phyloP scores from a whole-genome alignment of 2,113 vertebrate species.

The Tetrax tetrax region DNA sequence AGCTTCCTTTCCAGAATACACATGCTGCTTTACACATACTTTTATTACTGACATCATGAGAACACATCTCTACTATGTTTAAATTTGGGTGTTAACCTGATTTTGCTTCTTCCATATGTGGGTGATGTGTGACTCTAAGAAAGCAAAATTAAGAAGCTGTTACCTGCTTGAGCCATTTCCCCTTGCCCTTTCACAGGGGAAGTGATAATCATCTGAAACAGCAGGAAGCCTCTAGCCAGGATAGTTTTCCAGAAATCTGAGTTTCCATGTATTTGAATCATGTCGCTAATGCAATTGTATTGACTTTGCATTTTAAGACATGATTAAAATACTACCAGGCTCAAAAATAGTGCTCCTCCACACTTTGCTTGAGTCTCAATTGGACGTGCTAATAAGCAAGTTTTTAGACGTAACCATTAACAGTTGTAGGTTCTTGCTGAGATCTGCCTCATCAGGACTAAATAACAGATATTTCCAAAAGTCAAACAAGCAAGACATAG shows the following conservation, averaged over 20 bases:
- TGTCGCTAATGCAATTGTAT: slow-evolving; percentile 38
- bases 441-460: slow-evolving; percentile 53
- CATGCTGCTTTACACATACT: slow-evolving; percentile 75
- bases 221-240: slow-evolving; percentile 57
- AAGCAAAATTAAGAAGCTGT: slow-evolving; percentile 76
- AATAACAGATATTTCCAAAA: slow-evolving; percentile 67
- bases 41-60: slow-evolving; percentile 81
- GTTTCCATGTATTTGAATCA: slow-evolving; percentile 46
- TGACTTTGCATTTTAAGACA: slow-evolving; percentile 49
- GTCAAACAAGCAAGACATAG: slow-evolving; percentile 60
- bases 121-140: slow-evolving; percentile 68
- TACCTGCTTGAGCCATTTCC: slow-evolving; percentile 72
- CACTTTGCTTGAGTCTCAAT: slow-evolving; percentile 23
- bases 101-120: slow-evolving; percentile 68
- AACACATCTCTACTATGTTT: slow-evolving; percentile 73
- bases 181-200: slow-evolving; percentile 33
- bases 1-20: slow-evolving; percentile 77
- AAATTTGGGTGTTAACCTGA: slow-evolving; percentile 73
- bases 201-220: slow-evolving; percentile 72
- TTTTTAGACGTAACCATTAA: slow-evolving; percentile 18
- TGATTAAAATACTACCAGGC: not conserved
- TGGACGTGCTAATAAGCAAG: not conserved
- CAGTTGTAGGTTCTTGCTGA: slow-evolving; percentile 34
- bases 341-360: not conserved
- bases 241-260: slow-evolving; percentile 49